Percentiles rank a stretch among this genome's conserved stretches.
Evolutionary conservation across 1,140 invertebrate genomes (phyloP).

Genomic region (Meloidogyne floridensis): DNA sequence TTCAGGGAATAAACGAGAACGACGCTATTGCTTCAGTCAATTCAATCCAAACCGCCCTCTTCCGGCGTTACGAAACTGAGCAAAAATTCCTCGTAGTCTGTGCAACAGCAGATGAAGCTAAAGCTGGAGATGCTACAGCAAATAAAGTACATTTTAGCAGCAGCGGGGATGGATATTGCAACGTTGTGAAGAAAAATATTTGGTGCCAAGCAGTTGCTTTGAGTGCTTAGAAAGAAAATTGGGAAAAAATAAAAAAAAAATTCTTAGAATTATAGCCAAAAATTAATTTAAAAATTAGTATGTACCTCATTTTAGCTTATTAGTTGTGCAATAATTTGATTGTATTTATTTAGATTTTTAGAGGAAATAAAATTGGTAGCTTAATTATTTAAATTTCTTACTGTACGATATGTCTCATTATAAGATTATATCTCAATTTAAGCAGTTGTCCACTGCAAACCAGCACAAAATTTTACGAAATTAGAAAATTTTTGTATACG

Average conservation of each 20-base stretch:
- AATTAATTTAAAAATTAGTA: neutral
- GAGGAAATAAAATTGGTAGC: too few relatives aligned
- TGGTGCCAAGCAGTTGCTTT: conserved; percentile 36
- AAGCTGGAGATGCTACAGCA: conserved; percentile 3
- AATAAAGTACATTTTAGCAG: conserved; percentile 34
- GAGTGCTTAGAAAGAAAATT: conserved; percentile 12
- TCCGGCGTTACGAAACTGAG: conserved; percentile 16
- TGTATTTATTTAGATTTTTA: too few relatives aligned
- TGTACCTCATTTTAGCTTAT: neutral
- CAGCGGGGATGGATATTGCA: conserved; percentile 32
- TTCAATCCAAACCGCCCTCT: conserved; percentile 32
- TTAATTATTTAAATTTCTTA: too few relatives aligned
- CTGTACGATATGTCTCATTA: too few relatives aligned
- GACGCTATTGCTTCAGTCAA: conserved; percentile 27
- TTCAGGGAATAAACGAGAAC: conserved; percentile 11
- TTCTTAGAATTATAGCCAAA: too few relatives aligned
- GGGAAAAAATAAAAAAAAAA: neutral
- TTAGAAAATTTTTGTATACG: too few relatives aligned
- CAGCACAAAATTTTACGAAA: too few relatives aligned
- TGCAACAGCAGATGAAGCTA: conserved; percentile 25
- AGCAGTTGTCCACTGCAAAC: too few relatives aligned
- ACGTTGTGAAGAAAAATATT: conserved; percentile 22
- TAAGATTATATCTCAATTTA: too few relatives aligned
- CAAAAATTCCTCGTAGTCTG: conserved; percentile 34
- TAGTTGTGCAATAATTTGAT: too few relatives aligned